Conservation (phyloP, 92 coral and sea anemone genomes). For the Metridium senile region DNA sequence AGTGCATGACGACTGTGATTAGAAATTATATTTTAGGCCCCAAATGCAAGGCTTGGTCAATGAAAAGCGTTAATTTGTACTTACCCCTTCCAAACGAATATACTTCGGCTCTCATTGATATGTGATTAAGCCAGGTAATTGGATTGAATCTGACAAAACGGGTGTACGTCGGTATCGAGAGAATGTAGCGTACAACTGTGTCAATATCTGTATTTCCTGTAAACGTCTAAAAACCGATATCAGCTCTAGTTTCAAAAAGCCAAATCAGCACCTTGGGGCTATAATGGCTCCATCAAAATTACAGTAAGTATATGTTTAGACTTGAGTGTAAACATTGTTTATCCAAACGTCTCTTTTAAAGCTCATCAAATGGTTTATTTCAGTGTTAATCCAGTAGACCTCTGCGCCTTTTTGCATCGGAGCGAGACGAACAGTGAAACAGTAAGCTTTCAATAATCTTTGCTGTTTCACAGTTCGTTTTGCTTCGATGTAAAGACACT, state of each 20-base stretch:
- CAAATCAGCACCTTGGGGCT: too few species aligned
- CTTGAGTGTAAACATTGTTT: too few species aligned
- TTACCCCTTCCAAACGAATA: conserved; percentile 24
- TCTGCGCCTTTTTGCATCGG: background rate
- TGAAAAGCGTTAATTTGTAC: background rate
- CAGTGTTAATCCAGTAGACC: too few species aligned
- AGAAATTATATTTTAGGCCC: too few species aligned
- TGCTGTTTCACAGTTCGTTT: too few species aligned
- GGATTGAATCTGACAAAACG: conserved; percentile 1
- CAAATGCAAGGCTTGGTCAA: background rate
- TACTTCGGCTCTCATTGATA: conserved; percentile 34
- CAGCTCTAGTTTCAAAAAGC: too few species aligned
- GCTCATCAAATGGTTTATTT: too few species aligned
- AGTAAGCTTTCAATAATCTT: too few species aligned
- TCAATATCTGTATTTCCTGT: background rate
- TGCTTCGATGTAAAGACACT: too few species aligned
- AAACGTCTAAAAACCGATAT: conserved; percentile 4
- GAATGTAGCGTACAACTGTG: background rate
- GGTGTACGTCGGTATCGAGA: background rate
- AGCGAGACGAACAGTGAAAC: background rate
- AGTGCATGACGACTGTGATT: too few species aligned
- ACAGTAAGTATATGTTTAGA: background rate
- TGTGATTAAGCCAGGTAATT: background rate
- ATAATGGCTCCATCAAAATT: too few species aligned
- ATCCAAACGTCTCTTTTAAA: too few species aligned